These are phyloP conservation scores for Hypercompe scribonia DNA, from an alignment of 2,888 invertebrate genomes.

Conservation along the genomic window DNA sequence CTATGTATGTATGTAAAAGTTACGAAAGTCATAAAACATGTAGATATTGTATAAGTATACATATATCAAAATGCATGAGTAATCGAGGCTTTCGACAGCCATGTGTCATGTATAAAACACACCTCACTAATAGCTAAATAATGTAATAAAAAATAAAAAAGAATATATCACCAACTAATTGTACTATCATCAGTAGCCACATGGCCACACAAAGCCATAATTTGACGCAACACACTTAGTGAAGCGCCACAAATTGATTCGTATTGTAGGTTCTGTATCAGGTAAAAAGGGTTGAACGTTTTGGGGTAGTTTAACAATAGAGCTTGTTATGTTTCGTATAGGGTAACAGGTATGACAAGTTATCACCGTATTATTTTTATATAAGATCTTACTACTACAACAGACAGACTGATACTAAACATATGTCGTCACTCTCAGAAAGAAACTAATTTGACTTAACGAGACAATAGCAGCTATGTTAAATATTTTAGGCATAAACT, in stretches of 20 bases:
- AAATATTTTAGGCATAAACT: background rate
- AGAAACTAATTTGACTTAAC: background rate
- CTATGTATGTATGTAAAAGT: no score
- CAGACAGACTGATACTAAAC: background rate
- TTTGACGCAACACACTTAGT: slow-evolving; percentile 72
- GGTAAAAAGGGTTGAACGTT: slow-evolving; percentile 58
- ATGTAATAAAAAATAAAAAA: slow-evolving; percentile 40
- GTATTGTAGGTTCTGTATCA: slow-evolving; percentile 69
- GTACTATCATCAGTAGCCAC: slow-evolving; percentile 34
- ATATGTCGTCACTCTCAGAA: background rate
- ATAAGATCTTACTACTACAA: background rate
- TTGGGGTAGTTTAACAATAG: slow-evolving; percentile 49
- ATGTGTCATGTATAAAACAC: slow-evolving; percentile 24
- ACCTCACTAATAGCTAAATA: slow-evolving; percentile 21
- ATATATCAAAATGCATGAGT: background rate
- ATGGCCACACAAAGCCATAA: slow-evolving; percentile 64
- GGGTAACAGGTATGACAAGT: slow-evolving; percentile 15
- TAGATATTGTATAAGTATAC: no score
- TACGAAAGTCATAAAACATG: no score
- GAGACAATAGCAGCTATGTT: no score
- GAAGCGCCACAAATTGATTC: slow-evolving; percentile 78
- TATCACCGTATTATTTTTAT: background rate
- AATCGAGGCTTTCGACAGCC: slow-evolving; percentile 1
- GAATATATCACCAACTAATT: slow-evolving; percentile 39
- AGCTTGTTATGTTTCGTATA: slow-evolving; percentile 30